Evolutionary conservation across 2,797 vertebrate species (phyloP), one percentile per base, ranked within the genome.

Genomic region (Heteromormyrus szaboi): DNA sequence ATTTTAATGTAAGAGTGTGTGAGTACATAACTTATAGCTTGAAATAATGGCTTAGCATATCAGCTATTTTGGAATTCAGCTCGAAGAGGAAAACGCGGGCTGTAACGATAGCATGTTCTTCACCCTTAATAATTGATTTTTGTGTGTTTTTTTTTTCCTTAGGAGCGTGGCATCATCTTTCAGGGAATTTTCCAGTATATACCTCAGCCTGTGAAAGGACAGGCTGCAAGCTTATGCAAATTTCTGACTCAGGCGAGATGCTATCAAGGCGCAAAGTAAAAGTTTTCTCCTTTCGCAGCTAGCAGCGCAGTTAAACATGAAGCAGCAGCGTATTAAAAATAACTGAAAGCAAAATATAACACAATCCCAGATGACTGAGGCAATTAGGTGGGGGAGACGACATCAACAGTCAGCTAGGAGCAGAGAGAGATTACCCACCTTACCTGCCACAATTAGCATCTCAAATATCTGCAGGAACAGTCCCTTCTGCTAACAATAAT

Each of bases 331-430:
- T 14, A 48, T 51, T 85, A 85, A 85, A 50, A 85, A 85, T 51
- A 85, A 22, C 81, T 50, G n/a, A 85, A 81, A 46, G 41, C 41
- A 81, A 46, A 81, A 81, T 81, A 81, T 29, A 85, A 51, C 81
- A 85, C 19, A 51, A 85, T 46, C 44, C 41, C 48, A 25, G 44
- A 3, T 51, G 44, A 85, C 81, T 12, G n/a, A 51, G 44, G 12
- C 48, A 50, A 12, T 85, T 50, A 51, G 22, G 4, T 51, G 5
- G 44, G 19, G 44, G 7, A 9, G 7, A 83, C 7, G 46, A 83
- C 46, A 44, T 83, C 79, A 83, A 44, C 41, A 83, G 22, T n/a
- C 46, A 83, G 19, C 79, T 83, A 44, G 37, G 46, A 48, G 17
- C 79, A 85, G 22, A 46, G 17, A 17, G 41, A 81, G 41, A 46